Base-by-base conservation (phyloP, 2,888 invertebrate genomes). In the Carpatolechia fugitivella region DNA sequence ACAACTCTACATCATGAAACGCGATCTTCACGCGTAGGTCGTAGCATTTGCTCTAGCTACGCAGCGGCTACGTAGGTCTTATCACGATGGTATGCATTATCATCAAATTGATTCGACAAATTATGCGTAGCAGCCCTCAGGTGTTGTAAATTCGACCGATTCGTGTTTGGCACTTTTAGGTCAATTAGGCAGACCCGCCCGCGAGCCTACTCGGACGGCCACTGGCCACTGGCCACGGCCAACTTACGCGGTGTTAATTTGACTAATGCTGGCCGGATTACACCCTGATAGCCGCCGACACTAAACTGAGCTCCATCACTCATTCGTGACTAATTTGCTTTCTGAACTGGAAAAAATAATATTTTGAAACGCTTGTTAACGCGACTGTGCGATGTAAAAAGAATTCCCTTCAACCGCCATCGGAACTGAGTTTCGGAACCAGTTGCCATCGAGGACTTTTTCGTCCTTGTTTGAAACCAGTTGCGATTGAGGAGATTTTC, bases 241-340 rank as follows among this genome's bases (percentile, higher is more conserved):
- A 80, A 82, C 81, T 88, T 90, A 89, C 83, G 76, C 82, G 82
- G 88, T 90, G 90, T 90, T 90, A 90, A 90, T 90, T 90, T 90
- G 90, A 90, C 88, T 89, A 90, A 90, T 90, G 90, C 85, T 74
- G n/a, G 73, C 73, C 77, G 80, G 81, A 77, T 79, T 75, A 76
- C 77, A 78, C 79, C 69, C 75, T 78, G 80, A 78, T 85, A 84
- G 80, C 80, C 80, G 76, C 74, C 65, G 64, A 72, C 70, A 69
- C 70, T 68, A 74, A 73, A 69, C 72, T 65, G 65, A 62, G 57
- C 55, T 54, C 75, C 69, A 78, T 79, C 80, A 80, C 74, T 74
- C 72, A 73, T 61, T 58, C 60, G 59, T 57, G 54, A 55, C 52
- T 62, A 63, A 57, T 56, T 60, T 54, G 59, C 52, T 62, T 61